Percentiles rank a stretch among this genome's conserved stretches.
phyloP scores from a whole-genome alignment of 2,113 vertebrate species.

The Peromyscus californicus region DNA sequence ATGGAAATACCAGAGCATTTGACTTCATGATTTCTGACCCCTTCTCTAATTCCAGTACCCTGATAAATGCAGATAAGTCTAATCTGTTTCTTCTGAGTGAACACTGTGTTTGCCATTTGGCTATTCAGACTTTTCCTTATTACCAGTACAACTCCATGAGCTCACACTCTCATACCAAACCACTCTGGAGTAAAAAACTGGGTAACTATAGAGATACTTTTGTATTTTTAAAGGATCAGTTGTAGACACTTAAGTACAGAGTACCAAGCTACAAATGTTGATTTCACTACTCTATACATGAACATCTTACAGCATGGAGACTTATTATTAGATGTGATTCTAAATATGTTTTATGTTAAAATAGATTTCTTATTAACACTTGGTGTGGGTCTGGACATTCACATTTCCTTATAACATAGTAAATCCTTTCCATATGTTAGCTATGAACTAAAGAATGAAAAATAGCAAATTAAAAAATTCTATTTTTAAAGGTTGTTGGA shows the following conservation, averaged over 20 bases:
- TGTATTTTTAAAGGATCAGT: not conserved
- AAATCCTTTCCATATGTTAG: conserved; percentile 5
- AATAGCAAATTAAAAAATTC: not conserved
- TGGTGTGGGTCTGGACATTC: not conserved
- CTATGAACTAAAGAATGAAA: not conserved
- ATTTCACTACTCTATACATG: not conserved
- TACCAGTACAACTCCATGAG: conserved; percentile 22
- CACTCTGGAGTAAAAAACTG: not conserved
- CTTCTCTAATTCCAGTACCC: conserved; percentile 28
- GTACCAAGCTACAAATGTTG: not conserved
- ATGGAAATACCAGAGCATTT: conserved; percentile 1
- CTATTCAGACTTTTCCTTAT: not conserved
- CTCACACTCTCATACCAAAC: conserved; percentile 23
- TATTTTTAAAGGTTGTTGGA: not conserved
- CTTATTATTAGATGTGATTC: not conserved
- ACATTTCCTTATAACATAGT: conserved; percentile 9
- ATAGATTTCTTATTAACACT: not conserved
- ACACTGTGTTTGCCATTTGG: conserved; percentile 9
- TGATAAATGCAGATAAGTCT: conserved; percentile 41
- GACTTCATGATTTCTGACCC: conserved; percentile 16
- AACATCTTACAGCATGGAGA: not conserved
- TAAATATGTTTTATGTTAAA: not conserved
- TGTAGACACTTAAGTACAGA: not conserved
- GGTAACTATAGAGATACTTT: not conserved
- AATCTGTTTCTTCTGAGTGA: conserved; percentile 36